Evolutionary conservation across 2,888 invertebrate genomes (phyloP).

Genomic region (Gibbula magus): DNA sequence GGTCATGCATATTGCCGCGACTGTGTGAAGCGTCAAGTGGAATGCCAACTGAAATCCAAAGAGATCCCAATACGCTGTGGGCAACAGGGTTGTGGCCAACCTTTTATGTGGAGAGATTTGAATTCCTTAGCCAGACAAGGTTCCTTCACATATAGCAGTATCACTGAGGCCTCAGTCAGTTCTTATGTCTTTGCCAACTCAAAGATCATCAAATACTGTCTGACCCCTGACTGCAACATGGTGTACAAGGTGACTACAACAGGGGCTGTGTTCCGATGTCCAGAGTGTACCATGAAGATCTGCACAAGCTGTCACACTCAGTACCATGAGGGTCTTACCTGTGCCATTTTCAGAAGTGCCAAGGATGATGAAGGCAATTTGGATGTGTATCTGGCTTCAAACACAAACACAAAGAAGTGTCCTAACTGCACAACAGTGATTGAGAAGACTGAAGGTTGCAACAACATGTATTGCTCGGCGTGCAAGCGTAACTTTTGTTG

Average conservation of each 20-base stretch:
- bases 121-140: conserved; percentile 37
- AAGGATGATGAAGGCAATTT: conserved; percentile 42
- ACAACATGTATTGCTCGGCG: conserved; percentile 59
- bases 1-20: conserved; percentile 67
- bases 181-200: conserved; percentile 49
- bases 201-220: conserved; percentile 55
- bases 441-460: conserved; percentile 67
- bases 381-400: conserved; percentile 49
- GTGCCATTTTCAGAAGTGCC: conserved; percentile 50
- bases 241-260: conserved; percentile 56
- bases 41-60: conserved; percentile 45
- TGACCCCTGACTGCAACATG: conserved; percentile 65
- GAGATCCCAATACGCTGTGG: conserved; percentile 63
- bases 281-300: conserved; percentile 48
- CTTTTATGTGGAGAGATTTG: conserved; percentile 55
- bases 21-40: conserved; percentile 54
- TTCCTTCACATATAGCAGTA: conserved; percentile 31
- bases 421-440: conserved; percentile 61
- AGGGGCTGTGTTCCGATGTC: conserved; percentile 49
- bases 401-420: conserved; percentile 58
- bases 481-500: conserved; percentile 67
- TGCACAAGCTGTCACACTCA: conserved; percentile 63
- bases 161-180: conserved; percentile 49
- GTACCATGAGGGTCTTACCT: conserved; percentile 63
- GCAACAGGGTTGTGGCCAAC: conserved; percentile 52